Conservation (phyloP, 2,113 vertebrate genomes). For the Hiodon alosoides region DNA sequence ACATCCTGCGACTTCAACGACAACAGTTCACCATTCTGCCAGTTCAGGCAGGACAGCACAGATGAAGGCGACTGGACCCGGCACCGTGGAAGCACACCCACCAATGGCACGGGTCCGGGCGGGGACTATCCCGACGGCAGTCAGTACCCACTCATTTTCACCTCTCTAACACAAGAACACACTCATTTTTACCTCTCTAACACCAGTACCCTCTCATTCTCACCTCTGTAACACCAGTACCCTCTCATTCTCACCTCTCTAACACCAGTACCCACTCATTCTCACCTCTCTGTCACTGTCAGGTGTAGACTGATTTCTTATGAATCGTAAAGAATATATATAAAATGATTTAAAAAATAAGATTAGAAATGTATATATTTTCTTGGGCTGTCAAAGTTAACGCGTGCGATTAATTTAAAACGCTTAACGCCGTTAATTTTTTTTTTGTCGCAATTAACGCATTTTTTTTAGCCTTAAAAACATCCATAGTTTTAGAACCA, state of each 20-base stretch:
- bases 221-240: neutral
- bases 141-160: constrained; percentile 40
- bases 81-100: constrained; percentile 44
- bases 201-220: constrained; percentile 26
- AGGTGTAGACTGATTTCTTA: no score
- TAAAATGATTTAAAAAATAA: no score
- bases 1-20: constrained; percentile 65
- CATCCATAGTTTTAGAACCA: no score
- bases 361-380: no score
- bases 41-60: constrained; percentile 49
- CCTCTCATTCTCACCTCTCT: neutral
- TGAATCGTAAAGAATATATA: no score
- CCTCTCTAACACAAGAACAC: neutral
- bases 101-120: constrained; percentile 41
- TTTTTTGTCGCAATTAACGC: no score
- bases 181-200: neutral
- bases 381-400: no score
- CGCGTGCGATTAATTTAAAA: no score
- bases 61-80: constrained; percentile 63
- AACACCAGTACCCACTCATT: no score
- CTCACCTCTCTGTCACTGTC: neutral
- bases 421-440: no score
- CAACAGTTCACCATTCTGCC: constrained; percentile 56
- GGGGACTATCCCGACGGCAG: constrained; percentile 71
- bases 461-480: no score